Percentiles rank a stretch among this genome's conserved stretches.
These are phyloP conservation scores for Pedionomus torquatus DNA, from an alignment of 2,113 vertebrate genomes.

Conservation along the genomic window DNA sequence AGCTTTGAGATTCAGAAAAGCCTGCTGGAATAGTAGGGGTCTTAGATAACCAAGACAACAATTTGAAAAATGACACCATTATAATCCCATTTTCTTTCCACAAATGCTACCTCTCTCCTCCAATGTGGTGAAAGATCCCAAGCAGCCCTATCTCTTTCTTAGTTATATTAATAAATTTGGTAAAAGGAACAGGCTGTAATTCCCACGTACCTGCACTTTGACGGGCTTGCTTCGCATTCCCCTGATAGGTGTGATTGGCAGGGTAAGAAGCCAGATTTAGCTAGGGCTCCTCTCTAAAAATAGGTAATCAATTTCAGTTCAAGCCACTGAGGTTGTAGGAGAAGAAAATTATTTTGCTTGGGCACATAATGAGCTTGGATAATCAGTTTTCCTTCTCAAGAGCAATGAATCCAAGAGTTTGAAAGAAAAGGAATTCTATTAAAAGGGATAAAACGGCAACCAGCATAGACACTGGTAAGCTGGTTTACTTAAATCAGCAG, in stretches of 20 bases:
- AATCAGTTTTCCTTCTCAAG: constrained; percentile 43
- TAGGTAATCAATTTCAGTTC: constrained; percentile 37
- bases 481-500: background rate
- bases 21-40: background rate
- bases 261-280: constrained; percentile 25
- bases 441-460: background rate
- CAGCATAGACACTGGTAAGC: background rate
- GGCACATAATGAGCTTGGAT: background rate
- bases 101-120: background rate
- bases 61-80: background rate
- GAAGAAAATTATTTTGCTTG: background rate
- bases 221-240: background rate
- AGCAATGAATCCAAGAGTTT: background rate
- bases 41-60: background rate
- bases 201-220: background rate
- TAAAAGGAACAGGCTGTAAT: background rate
- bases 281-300: constrained; percentile 39
- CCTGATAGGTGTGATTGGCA: constrained; percentile 11
- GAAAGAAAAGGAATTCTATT: constrained; percentile 1
- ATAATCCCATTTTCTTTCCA: background rate
- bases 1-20: background rate
- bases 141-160: background rate
- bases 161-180: background rate
- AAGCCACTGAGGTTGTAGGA: constrained; percentile 10
- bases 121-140: background rate